Evolutionary conservation across 23 tunicate species (phyloP), one percentile per base, ranked within the genome.

Genomic region (Ascidia mentula): DNA sequence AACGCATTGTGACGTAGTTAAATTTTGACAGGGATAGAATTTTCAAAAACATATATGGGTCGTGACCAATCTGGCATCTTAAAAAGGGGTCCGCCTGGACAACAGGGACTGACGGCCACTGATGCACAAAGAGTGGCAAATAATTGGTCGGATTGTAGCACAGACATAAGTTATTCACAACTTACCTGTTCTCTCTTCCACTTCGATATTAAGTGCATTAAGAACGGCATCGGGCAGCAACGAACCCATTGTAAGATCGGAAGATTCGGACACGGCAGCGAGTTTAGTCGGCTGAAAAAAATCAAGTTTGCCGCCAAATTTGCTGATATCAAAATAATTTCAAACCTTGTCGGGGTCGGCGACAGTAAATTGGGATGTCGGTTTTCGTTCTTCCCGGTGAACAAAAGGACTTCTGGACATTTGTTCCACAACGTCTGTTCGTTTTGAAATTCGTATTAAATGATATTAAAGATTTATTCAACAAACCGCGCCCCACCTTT

Each of bases 161-260:
- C 65, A 53, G 12, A 3, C 65, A 53, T 3, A 53, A 53, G 24
- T 53, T 6, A 5, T 53, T 20, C 13, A 12, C 15, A 42, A 42
- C 65, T 53, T 9, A 53, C 65, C 65, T 5, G 65, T 53, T 53
- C 24, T 53, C 24, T 53, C 65, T 9, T 32, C 39, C 18, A 46
- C 75, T 79, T 86, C 90, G 37, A 86, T 79, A 39, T 79, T 45
- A 0, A 86, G 76, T 22, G 97, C 85, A 0, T 82, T 80, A 0
- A 82, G 74, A 28, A 91, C 69, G 34, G 75, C 33, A 69, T 91
- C 97, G 4, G 97, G 97, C 0, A 91, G 38, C 18, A 91, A 78
- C 5, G 97, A 85, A 22, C 97, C 97, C 97, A 91, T 91, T 60
- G 90, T 79, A 0, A 79, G 79, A 73, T 75, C 77, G n/a, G 42